phyloP scores from a whole-genome alignment of 2,113 vertebrate species.

The Noctilio leporinus region DNA sequence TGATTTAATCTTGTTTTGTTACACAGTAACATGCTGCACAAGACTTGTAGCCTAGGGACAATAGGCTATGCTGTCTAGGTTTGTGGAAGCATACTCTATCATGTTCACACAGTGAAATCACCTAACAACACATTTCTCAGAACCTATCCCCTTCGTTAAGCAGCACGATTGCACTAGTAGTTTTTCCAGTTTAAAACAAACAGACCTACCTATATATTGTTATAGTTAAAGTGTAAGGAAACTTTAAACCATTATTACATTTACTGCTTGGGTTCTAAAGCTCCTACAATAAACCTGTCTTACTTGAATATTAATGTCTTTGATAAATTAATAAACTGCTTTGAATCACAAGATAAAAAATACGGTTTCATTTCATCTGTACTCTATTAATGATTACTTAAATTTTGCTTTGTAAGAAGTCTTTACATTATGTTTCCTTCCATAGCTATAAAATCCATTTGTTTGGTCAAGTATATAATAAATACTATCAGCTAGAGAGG shows the following conservation, averaged over 20 bases:
- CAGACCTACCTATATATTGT: not conserved
- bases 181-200: slow-evolving; percentile 22
- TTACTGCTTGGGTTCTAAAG: slow-evolving; percentile 17
- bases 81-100: no score
- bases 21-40: no score
- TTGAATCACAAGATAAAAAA: slow-evolving; percentile 63
- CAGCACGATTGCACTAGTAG: not conserved
- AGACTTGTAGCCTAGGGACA: not conserved
- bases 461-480: not conserved
- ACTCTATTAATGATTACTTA: slow-evolving; percentile 48
- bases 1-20: not conserved
- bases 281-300: slow-evolving; percentile 61
- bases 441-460: slow-evolving; percentile 21
- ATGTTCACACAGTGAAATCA: not conserved
- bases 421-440: not conserved
- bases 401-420: slow-evolving; percentile 19
- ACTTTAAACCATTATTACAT: slow-evolving; percentile 36
- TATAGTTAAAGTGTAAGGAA: slow-evolving; percentile 12
- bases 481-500: not conserved
- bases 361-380: slow-evolving; percentile 14
- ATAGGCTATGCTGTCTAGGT: not conserved
- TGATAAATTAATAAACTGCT: slow-evolving; percentile 52
- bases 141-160: not conserved
- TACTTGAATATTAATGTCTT: slow-evolving; percentile 51
- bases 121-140: not conserved